These are phyloP conservation scores for Mesopsocus fuscifrons DNA, from an alignment of 2,888 invertebrate species.

Conservation along the genomic window DNA sequence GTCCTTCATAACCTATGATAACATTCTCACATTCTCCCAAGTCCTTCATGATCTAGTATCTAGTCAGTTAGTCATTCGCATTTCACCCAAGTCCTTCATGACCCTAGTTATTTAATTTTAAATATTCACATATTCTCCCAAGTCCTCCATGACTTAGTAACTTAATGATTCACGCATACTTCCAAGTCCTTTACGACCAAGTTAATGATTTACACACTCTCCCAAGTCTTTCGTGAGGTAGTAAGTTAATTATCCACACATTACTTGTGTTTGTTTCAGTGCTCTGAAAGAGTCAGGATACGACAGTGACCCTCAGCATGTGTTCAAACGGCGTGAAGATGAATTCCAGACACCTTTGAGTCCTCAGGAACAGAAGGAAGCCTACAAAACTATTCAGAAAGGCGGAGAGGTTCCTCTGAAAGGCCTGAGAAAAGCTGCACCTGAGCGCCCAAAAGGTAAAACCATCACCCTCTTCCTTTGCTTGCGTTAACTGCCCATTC, in stretches of 20 bases:
- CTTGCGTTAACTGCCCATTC: no score
- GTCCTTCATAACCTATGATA: no score
- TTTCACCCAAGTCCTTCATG: background rate
- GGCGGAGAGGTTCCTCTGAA: conserved; percentile 89
- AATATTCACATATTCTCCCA: no score
- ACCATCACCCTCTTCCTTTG: no score
- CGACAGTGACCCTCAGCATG: conserved; percentile 75
- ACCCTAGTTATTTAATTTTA: background rate
- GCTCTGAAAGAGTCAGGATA: conserved; percentile 79
- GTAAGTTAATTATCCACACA: conserved; percentile 7
- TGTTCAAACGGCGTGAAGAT: conserved; percentile 60
- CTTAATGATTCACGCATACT: no score
- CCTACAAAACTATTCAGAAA: conserved; percentile 74
- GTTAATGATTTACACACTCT: no score
- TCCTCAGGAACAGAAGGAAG: conserved; percentile 64
- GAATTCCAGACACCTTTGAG: conserved; percentile 36
- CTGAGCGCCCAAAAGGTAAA: conserved; percentile 60
- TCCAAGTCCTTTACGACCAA: no score
- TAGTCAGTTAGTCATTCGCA: no score
- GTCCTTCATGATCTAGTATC: conserved; percentile 70
- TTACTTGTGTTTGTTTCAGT: conserved; percentile 27
- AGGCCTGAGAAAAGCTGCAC: conserved; percentile 80
- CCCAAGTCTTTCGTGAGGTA: no score
- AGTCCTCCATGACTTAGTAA: no score
- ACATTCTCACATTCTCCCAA: conserved; percentile 45